Evolutionary conservation across 2,797 vertebrate species (phyloP).

Genomic region (Chiloscyllium punctatum): DNA sequence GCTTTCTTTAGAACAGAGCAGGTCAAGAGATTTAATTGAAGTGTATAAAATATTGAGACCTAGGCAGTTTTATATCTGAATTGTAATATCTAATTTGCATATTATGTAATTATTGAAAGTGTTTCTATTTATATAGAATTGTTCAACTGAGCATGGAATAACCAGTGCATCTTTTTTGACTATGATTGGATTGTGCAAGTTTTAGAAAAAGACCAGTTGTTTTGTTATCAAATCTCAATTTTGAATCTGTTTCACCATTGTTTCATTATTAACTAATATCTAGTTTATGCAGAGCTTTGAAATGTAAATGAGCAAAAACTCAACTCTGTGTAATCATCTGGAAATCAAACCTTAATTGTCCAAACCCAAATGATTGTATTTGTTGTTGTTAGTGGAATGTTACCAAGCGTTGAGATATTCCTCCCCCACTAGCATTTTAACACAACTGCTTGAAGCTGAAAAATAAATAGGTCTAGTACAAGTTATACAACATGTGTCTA

Average conservation of each 20-base stretch:
- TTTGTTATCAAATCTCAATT: background rate
- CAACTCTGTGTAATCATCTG: background rate
- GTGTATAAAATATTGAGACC: no score
- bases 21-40: no score
- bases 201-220: background rate
- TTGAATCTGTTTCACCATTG: background rate
- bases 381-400: background rate
- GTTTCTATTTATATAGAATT: background rate
- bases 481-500: background rate
- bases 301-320: background rate
- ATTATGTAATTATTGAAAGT: background rate
- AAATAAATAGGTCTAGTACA: background rate
- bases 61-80: background rate
- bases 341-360: background rate
- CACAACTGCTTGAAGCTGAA: background rate
- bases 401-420: background rate
- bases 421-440: background rate
- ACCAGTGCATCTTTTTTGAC: background rate
- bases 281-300: background rate
- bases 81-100: background rate
- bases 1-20: no score
- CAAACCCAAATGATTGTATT: background rate
- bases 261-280: background rate
- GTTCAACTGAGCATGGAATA: background rate
- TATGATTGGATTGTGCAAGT: background rate